phyloP scores from a whole-genome alignment of 2,797 vertebrate genomes.

The Anas georgica region DNA sequence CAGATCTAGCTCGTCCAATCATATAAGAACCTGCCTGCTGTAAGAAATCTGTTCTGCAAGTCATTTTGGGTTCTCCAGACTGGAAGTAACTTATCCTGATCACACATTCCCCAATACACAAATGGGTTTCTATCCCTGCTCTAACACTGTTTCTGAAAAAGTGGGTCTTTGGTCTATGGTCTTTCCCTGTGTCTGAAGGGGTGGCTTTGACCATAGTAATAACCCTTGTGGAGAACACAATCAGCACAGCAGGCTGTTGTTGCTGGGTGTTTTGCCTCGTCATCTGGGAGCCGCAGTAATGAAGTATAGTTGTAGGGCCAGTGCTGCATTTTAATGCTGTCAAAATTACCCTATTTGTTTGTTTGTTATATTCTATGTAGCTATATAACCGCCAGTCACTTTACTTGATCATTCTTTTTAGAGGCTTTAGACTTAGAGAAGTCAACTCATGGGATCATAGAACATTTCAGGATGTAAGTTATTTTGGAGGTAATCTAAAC shows the following conservation, averaged over 20 bases:
- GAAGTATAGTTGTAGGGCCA: not conserved
- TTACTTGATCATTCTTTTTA: not conserved
- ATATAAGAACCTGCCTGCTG: not conserved
- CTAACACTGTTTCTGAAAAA: too few species aligned
- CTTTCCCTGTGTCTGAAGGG: not conserved
- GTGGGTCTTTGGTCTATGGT: too few species aligned
- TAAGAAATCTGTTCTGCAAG: not conserved
- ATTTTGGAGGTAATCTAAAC: not conserved
- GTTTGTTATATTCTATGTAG: not conserved
- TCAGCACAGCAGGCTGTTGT: not conserved
- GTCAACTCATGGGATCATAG: not conserved
- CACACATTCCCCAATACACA: not conserved
- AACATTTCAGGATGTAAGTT: not conserved
- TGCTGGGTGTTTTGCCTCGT: accelerated
- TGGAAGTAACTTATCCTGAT: not conserved
- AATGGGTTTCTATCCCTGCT: not conserved
- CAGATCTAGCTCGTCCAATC: not conserved
- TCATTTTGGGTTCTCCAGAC: not conserved
- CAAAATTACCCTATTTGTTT: not conserved
- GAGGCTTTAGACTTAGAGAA: not conserved
- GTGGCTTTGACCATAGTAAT: not conserved
- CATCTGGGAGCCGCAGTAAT: not conserved
- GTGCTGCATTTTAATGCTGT: not conserved
- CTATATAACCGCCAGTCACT: not conserved
- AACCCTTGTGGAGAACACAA: not conserved